Conservation (phyloP, 2,888 invertebrate species). For the Choristoneura rosaceana region DNA sequence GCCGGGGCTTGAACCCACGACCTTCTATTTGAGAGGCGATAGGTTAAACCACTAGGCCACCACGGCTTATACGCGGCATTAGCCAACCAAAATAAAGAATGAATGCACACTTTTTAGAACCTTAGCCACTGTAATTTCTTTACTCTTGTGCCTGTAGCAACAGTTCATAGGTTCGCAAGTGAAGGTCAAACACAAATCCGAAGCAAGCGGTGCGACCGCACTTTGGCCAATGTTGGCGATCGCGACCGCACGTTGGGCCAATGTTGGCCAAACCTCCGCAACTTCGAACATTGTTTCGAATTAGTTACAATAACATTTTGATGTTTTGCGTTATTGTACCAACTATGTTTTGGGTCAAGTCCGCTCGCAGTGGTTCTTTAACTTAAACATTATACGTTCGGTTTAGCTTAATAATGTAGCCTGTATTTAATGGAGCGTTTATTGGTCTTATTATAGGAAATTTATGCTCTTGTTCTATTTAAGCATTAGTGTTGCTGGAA, state of each 20-base stretch:
- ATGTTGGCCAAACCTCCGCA: slow-evolving; percentile 16
- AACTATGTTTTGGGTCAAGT: slow-evolving; percentile 27
- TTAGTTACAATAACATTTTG: slow-evolving; percentile 39
- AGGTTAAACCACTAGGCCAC: too few species aligned
- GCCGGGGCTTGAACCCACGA: too few species aligned
- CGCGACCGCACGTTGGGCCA: too few species aligned
- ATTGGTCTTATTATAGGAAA: too few species aligned
- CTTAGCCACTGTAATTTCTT: background rate
- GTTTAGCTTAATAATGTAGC: background rate
- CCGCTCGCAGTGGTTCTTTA: slow-evolving; percentile 25
- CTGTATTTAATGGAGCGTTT: background rate
- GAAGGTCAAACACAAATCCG: slow-evolving; percentile 38
- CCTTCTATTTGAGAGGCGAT: too few species aligned
- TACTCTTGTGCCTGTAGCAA: background rate
- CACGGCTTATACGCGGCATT: too few species aligned
- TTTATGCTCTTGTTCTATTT: too few species aligned
- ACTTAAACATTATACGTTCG: slow-evolving; percentile 29
- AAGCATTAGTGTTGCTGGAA: too few species aligned
- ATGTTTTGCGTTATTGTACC: slow-evolving; percentile 36
- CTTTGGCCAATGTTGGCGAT: slow-evolving; percentile 28
- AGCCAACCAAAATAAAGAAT: too few species aligned
- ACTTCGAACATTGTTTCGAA: slow-evolving; percentile 37
- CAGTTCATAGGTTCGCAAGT: slow-evolving; percentile 16
- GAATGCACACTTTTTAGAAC: too few species aligned
- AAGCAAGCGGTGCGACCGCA: slow-evolving; percentile 35